Conservation (phyloP, 2,888 invertebrate genomes). For the Nephrotoma appendiculata region DNA sequence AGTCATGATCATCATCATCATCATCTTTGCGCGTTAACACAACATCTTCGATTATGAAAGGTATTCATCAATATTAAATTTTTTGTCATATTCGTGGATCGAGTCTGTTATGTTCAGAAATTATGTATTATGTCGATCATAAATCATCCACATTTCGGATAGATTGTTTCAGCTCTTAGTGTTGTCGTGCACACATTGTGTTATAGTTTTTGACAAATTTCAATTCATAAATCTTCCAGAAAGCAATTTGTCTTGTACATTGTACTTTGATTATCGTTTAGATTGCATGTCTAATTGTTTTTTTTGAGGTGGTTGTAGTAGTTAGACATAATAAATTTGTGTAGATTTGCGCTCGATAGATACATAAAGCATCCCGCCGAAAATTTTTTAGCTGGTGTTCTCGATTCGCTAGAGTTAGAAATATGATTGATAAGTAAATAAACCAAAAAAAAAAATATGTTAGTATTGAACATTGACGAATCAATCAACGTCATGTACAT, state of each 20-base stretch:
- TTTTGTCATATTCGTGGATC: not conserved
- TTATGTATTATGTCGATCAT: not conserved
- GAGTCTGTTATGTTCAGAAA: not conserved
- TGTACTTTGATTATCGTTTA: not conserved
- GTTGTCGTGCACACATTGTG: not conserved
- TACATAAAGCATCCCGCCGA: not conserved
- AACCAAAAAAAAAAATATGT: not conserved
- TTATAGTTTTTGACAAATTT: not conserved
- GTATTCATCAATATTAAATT: not conserved
- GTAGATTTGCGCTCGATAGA: not conserved
- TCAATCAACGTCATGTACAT: not conserved
- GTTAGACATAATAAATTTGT: not conserved
- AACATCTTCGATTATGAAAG: not conserved
- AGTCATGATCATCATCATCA: not conserved
- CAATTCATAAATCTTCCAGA: not conserved
- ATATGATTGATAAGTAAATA: too few species aligned
- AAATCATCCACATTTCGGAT: not conserved
- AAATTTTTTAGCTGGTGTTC: not conserved
- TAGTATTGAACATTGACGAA: not conserved
- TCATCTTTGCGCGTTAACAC: not conserved
- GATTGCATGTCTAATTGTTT: not conserved
- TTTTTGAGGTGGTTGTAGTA: not conserved
- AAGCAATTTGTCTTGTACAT: not conserved
- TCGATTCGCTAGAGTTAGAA: not conserved
- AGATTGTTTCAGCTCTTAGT: not conserved